Base-by-base conservation (phyloP, 1,140 invertebrate species). In the Chlorops oryzae region DNA sequence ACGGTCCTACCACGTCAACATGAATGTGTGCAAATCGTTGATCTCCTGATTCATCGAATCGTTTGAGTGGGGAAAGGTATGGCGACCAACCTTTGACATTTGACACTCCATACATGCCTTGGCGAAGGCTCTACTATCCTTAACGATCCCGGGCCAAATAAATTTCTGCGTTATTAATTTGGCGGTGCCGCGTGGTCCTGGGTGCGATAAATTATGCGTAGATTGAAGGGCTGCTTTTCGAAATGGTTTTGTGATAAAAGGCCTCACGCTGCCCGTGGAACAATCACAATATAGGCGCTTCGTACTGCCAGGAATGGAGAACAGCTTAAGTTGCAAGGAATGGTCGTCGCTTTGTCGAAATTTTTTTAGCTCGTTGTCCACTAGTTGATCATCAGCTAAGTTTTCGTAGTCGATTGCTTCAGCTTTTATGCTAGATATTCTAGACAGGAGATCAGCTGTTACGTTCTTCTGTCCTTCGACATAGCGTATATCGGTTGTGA, bases 401-500 rank as follows among this genome's bases (percentile, higher is more conserved):
- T 4, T 5, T 3, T 15, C n/a, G 7, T 39, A 28, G 15, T 27
- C 18, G 10, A 40, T 3, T 10, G 17, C 2, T 10, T 6, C 20
- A 10, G 17, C 32, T n/a, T n/a, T n/a, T 40, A 49, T 40, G 5
- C 15, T 21, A 12, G 18, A n/a, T 22, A 71, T 52, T 12, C 71
- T 51, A 0, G 62, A 71, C 2, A 72, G 51, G 0, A 59, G 46
- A 47, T 72, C 72, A 1, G 70, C 69, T 2, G 65, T 57, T 1
- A 58, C 41, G 37, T 76, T 75, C 2, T 60, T 46, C 2, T 50
- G 27, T 5, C 73, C 72, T 0, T 52, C 13, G 7, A 75, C 54
- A 44, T 74, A 59, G 9, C 47, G 27, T 23, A 75, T 70, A 27
- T 70, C 52, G 0, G 61, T 69, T 0, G 64, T 63, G 45, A 68